Evolutionary conservation across 2,113 vertebrate genomes (phyloP), one percentile per base, ranked within the genome.

Genomic region (Pollachius pollachius): DNA sequence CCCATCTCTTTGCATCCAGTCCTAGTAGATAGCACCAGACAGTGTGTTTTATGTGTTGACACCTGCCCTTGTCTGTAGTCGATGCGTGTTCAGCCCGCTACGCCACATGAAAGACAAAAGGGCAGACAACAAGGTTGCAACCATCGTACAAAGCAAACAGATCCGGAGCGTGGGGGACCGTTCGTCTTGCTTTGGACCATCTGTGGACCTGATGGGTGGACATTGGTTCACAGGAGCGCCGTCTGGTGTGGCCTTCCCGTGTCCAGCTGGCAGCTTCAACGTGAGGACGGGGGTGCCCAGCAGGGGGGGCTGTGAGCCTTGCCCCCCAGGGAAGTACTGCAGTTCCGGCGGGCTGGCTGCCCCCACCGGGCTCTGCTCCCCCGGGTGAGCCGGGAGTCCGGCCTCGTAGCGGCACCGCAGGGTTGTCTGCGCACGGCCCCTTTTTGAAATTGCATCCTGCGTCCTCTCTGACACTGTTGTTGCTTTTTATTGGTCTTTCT

Each of bases 241-340:
- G 68, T 87, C 88, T 76, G 91, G 87, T 68, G 63, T 79, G 62
- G 88, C 86, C 62, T 90, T 88, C 65, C 90, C 92, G 4, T 94
- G 93, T 79, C 93, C 92, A 76, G 74, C 75, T 76, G 93, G 93
- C 21, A 86, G 91, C 60, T 92, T 90, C 69, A 90, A 81, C 71
- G 81, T 81, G 73, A 92, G 85, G 59, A 90, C 89, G 5, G 91
- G 94, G 0, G 87, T 93, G 73, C 81, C 60, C 68, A 81, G 70
- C 59, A 16, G 78, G 61, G 78, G 78, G 2, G 90, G 89, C 63
- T 99, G 96, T 76, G 85, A 73, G 16, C 89, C 88, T 15, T 98
- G 96, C 67, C 93, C 94, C 23, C 86, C 93, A n/a, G 95, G 97
- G 67, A 88, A 68, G 0, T 97, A 95, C 84, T 98, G 96, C 81